Evolutionary conservation across 2,797 vertebrate genomes (phyloP).

Genomic region (Myotis pilosus): DNA sequence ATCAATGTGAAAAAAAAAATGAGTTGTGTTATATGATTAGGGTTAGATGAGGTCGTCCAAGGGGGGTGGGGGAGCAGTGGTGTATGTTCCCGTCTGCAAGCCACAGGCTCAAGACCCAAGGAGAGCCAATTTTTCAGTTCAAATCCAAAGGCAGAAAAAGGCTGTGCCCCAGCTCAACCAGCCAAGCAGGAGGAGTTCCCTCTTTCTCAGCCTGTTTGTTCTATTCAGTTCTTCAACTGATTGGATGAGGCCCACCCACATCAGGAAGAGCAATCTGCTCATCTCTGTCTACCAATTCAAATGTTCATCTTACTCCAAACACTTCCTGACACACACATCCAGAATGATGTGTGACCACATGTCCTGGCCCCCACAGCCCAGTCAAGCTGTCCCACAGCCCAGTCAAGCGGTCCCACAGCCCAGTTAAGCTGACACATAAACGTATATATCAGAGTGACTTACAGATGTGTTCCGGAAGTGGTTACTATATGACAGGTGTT

Average conservation of each 20-base stretch:
- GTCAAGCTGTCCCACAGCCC: not conserved
- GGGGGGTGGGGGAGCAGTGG: not conserved
- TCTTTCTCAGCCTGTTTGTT: not conserved
- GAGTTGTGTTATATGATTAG: not conserved
- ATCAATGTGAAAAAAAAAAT: not conserved
- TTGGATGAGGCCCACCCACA: not conserved
- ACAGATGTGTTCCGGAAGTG: not conserved
- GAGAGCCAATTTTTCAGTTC: not conserved
- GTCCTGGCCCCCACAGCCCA: not conserved
- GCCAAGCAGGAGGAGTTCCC: not conserved
- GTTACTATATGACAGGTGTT: not conserved
- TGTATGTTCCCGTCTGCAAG: not conserved
- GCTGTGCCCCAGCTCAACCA: not conserved
- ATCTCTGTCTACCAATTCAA: not conserved
- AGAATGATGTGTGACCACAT: not conserved
- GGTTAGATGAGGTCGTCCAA: not conserved
- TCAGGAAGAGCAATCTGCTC: not conserved
- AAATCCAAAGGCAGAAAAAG: not conserved
- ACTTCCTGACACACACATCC: not conserved
- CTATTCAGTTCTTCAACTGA: not conserved
- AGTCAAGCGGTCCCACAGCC: too few species aligned
- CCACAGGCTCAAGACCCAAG: not conserved
- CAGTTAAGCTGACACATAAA: not conserved
- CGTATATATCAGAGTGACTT: not conserved
- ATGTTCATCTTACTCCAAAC: not conserved